Percentiles rank a stretch among this genome's conserved stretches.
phyloP scores from a whole-genome alignment of 2,797 vertebrate genomes.

The Halcyon badia region DNA sequence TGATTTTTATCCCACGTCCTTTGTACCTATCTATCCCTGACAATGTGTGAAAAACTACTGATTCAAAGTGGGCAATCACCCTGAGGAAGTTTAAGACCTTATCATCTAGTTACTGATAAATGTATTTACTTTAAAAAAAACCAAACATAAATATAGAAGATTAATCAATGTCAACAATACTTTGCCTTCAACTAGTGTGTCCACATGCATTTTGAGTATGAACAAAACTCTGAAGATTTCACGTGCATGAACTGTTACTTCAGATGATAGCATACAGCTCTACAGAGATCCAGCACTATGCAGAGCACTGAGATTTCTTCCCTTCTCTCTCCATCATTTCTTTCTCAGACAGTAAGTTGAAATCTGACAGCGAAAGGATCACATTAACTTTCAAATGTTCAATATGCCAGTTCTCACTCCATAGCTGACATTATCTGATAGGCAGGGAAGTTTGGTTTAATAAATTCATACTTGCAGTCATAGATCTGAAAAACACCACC shows the following conservation, averaged over 20 bases:
- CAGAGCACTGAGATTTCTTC: neutral
- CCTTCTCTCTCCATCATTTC: neutral
- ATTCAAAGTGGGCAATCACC: neutral
- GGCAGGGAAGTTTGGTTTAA: neutral
- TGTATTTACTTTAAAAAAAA: neutral
- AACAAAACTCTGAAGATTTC: neutral
- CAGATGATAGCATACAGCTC: neutral
- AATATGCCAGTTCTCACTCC: neutral
- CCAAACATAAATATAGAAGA: neutral
- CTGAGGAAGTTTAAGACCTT: neutral
- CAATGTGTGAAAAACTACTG: neutral
- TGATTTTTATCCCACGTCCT: neutral
- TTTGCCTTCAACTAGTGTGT: neutral
- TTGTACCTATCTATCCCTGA: neutral
- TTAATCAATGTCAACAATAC: neutral
- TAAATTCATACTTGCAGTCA: neutral
- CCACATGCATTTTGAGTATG: neutral
- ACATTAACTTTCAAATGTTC: neutral
- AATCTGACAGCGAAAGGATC: neutral
- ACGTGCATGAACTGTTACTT: neutral
- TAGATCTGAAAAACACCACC: neutral
- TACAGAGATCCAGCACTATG: neutral
- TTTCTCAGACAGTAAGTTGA: neutral
- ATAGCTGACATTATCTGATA: neutral
- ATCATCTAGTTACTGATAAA: neutral